These are phyloP conservation scores for Pemphigus obesinymphae DNA, from an alignment of 1,140 invertebrate genomes.

Conservation along the genomic window DNA sequence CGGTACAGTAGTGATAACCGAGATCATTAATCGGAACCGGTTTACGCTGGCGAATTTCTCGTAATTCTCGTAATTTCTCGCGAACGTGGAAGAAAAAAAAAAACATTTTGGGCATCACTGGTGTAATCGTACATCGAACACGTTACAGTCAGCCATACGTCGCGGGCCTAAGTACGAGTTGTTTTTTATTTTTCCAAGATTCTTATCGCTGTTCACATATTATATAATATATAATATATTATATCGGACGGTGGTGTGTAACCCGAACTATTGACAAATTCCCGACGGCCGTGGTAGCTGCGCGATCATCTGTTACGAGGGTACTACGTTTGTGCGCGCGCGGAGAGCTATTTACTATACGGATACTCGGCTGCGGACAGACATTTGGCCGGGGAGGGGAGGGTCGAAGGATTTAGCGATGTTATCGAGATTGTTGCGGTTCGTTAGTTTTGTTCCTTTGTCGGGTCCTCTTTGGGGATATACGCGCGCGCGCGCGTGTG, in stretches of 20 bases:
- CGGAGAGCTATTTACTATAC: not conserved
- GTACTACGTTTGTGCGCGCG: not conserved
- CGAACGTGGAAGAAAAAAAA: no score
- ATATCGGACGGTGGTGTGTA: not conserved
- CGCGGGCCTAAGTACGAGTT: no score
- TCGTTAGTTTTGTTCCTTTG: conserved; percentile 36
- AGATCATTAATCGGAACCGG: no score
- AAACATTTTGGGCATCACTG: no score
- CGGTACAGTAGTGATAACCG: no score
- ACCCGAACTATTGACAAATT: conserved; percentile 17
- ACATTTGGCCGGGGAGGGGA: no score
- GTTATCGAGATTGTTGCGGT: conserved; percentile 36
- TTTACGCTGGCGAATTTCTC: no score
- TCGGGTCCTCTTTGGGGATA: not conserved
- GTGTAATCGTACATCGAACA: no score
- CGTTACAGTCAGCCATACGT: no score
- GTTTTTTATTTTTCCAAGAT: no score
- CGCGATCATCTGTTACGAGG: conserved; percentile 18
- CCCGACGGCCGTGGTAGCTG: not conserved
- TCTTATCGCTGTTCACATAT: no score
- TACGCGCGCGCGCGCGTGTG: not conserved
- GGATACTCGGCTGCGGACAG: not conserved
- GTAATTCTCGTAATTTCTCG: no score
- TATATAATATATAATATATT: not conserved
- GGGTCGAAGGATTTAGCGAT: not conserved